A percentile compares a stretch with the other conserved stretches of the same genome.
Evolutionary conservation across 2,888 invertebrate species (phyloP).

Genomic region (Lepidocyrtoides sp.): DNA sequence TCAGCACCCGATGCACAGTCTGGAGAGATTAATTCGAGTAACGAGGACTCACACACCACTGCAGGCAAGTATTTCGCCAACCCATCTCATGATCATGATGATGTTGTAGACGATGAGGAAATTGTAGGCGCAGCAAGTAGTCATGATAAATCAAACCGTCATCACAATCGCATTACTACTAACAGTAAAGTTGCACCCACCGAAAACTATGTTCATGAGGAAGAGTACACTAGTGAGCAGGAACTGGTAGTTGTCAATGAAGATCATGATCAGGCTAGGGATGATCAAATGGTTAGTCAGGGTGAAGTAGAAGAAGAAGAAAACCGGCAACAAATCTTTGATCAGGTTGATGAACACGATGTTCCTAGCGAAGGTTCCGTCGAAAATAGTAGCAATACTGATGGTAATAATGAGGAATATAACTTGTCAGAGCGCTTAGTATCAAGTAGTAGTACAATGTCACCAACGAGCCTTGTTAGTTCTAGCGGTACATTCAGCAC

Average conservation of each 20-base stretch:
- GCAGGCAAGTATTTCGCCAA: slow-evolving; percentile 61
- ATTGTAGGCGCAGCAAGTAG: slow-evolving; percentile 67
- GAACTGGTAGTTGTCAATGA: not conserved
- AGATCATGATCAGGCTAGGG: not conserved
- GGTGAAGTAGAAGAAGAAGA: too few species aligned
- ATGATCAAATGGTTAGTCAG: slow-evolving; percentile 21
- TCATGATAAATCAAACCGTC: slow-evolving; percentile 45
- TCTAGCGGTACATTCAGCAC: slow-evolving; percentile 24
- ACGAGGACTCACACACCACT: slow-evolving; percentile 59
- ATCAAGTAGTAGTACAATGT: slow-evolving; percentile 67
- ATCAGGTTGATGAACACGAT: not conserved
- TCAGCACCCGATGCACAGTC: slow-evolving; percentile 64
- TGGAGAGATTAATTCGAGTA: slow-evolving; percentile 72
- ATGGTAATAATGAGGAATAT: slow-evolving; percentile 34
- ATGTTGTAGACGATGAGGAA: slow-evolving; percentile 39
- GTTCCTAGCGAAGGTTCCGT: slow-evolving; percentile 20
- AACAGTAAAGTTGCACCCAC: not conserved
- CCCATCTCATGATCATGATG: slow-evolving; percentile 15
- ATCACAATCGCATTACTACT: not conserved
- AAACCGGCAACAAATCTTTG: not conserved
- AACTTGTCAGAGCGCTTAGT: slow-evolving; percentile 61
- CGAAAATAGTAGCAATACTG: slow-evolving; percentile 31
- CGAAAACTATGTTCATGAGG: not conserved
- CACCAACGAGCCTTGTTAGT: slow-evolving; percentile 55
- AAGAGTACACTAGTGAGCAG: slow-evolving; percentile 38